Conservation (phyloP, 2,113 vertebrate species). For the Forbesichthys agassizii region DNA sequence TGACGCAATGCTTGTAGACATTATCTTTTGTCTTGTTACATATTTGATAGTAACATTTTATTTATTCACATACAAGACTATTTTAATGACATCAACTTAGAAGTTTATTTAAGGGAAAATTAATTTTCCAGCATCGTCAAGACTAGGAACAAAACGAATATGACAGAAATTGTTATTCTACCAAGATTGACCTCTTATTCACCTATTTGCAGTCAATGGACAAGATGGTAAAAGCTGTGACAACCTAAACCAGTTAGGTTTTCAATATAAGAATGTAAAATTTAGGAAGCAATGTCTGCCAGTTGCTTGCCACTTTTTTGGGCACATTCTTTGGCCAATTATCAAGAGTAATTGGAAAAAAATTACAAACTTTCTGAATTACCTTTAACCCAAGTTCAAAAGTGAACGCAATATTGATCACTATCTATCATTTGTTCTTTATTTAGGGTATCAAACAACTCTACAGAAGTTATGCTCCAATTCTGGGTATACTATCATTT, state of each 20-base stretch:
- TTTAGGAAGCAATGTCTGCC: slow-evolving; percentile 29
- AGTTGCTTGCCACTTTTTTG: slow-evolving; percentile 30
- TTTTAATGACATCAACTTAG: slow-evolving; percentile 65
- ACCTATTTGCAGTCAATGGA: slow-evolving; percentile 58
- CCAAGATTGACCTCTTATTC: slow-evolving; percentile 29
- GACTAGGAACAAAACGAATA: slow-evolving; percentile 35
- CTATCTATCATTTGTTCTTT: not conserved
- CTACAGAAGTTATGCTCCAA: not conserved
- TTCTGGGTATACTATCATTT: slow-evolving; percentile 12
- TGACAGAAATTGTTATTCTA: slow-evolving; percentile 29
- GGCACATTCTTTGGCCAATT: slow-evolving; percentile 6
- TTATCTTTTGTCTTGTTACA: slow-evolving; percentile 74
- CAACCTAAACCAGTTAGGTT: slow-evolving; percentile 15
- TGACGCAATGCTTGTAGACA: slow-evolving; percentile 62
- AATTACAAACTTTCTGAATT: not conserved
- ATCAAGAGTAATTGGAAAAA: slow-evolving; percentile 5
- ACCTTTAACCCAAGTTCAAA: slow-evolving; percentile 6
- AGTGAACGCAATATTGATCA: slow-evolving; percentile 16
- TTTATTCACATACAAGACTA: slow-evolving; percentile 68
- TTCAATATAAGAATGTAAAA: slow-evolving; percentile 5
- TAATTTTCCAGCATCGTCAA: slow-evolving; percentile 46
- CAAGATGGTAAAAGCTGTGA: slow-evolving; percentile 16
- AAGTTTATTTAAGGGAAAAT: slow-evolving; percentile 51
- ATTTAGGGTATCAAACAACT: slow-evolving; percentile 11
- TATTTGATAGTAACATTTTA: slow-evolving; percentile 70